These are phyloP conservation scores for Ciconia boyciana DNA, from an alignment of 2,113 vertebrate genomes.

Conservation along the genomic window DNA sequence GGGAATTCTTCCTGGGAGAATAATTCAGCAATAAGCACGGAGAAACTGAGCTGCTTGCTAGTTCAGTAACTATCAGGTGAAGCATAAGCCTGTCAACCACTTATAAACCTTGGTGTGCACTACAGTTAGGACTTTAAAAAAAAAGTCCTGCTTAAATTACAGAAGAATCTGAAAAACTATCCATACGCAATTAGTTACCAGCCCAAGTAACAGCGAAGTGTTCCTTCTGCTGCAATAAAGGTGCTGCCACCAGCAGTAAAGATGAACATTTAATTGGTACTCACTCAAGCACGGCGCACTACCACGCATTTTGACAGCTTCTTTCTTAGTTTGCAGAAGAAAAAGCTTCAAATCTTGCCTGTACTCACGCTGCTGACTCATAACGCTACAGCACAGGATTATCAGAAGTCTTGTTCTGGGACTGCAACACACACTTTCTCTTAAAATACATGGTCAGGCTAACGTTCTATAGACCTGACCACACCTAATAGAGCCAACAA, in stretches of 20 bases:
- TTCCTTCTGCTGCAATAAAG: neutral
- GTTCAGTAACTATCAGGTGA: accelerated
- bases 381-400: accelerated
- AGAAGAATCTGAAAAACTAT: neutral
- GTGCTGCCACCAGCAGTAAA: neutral
- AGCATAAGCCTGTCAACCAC: accelerated
- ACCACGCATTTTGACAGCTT: neutral
- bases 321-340: neutral
- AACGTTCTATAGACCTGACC: neutral
- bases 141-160: neutral
- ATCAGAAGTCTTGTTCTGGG: neutral
- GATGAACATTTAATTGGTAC: neutral
- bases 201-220: accelerated
- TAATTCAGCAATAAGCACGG: neutral
- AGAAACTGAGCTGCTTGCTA: neutral
- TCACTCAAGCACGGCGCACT: accelerated
- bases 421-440: neutral
- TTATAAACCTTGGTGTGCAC: accelerated
- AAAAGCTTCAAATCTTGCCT: neutral
- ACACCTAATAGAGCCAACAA: accelerated
- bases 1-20: neutral
- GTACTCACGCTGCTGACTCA: neutral
- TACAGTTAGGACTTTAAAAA: neutral
- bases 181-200: accelerated
- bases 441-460: accelerated